These are phyloP conservation scores for Lepus europaeus DNA, from an alignment of 2,113 vertebrate genomes.

Conservation along the genomic window DNA sequence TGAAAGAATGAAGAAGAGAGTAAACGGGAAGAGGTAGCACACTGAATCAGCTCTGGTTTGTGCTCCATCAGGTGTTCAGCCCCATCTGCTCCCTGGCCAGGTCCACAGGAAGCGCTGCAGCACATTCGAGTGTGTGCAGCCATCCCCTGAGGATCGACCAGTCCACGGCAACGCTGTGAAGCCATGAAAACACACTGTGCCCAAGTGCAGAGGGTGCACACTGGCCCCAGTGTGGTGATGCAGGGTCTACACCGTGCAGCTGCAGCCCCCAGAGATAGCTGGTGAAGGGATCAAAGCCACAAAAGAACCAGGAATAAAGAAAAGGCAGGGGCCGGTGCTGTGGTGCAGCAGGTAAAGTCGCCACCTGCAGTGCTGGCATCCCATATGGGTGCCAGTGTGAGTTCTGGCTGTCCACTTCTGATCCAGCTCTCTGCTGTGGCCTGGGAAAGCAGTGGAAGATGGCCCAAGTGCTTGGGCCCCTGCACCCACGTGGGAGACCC, in stretches of 20 bases:
- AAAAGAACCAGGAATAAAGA: background rate
- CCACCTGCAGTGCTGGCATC: too few species aligned
- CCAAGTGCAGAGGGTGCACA: background rate
- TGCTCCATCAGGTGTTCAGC: background rate
- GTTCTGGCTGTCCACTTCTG: too few species aligned
- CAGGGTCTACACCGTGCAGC: background rate
- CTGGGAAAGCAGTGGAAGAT: too few species aligned
- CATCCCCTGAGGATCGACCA: background rate
- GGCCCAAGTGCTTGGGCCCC: too few species aligned
- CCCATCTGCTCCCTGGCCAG: background rate
- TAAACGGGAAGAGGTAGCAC: background rate
- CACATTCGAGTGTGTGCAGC: background rate
- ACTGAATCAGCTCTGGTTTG: background rate
- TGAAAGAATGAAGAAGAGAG: background rate
- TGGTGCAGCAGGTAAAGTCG: too few species aligned
- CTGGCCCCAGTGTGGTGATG: too few species aligned
- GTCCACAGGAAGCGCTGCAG: background rate
- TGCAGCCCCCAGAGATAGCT: background rate
- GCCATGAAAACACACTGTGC: too few species aligned
- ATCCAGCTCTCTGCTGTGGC: too few species aligned
- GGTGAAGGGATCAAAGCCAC: background rate
- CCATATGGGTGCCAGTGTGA: too few species aligned
- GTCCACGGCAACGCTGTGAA: too few species aligned
- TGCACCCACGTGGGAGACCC: too few species aligned
- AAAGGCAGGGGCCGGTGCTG: too few species aligned